phyloP scores from a whole-genome alignment of 1,140 invertebrate species.

The Oryzaephilus surinamensis region DNA sequence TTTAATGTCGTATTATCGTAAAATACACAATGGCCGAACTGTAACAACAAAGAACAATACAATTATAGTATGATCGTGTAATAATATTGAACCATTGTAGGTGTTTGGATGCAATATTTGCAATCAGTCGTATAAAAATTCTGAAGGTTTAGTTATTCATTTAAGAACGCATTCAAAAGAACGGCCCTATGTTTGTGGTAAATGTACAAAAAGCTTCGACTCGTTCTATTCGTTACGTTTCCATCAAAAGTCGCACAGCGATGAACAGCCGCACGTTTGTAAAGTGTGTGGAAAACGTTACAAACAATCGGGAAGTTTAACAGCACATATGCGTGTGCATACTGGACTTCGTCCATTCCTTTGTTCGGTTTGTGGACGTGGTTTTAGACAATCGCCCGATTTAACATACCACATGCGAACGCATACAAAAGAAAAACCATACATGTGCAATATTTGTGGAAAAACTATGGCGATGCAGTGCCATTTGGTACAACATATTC shows the following conservation, averaged over 20 bases:
- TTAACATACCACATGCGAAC: conserved; percentile 27
- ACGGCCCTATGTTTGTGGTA: conserved; percentile 37
- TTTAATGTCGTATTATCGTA: too few species aligned
- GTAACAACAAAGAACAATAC: too few species aligned
- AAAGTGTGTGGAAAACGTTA: conserved; percentile 52
- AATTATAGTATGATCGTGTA: too few species aligned
- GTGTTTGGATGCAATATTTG: conserved; percentile 19
- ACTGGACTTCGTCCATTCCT: conserved; percentile 24
- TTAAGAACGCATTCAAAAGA: conserved; percentile 20
- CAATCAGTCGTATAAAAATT: conserved; percentile 16
- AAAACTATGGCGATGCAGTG: conserved; percentile 27
- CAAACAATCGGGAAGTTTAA: conserved; percentile 22
- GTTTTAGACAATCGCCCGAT: conserved; percentile 28
- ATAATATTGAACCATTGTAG: conserved; percentile 7
- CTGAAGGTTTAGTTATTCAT: conserved; percentile 19
- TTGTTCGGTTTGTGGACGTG: conserved; percentile 24
- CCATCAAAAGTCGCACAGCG: conserved; percentile 57
- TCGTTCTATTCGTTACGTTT: conserved; percentile 49
- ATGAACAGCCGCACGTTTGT: conserved; percentile 49
- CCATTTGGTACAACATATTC: conserved; percentile 38
- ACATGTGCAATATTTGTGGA: conserved; percentile 25
- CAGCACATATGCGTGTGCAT: conserved; percentile 31
- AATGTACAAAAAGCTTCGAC: conserved; percentile 38
- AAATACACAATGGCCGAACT: too few species aligned
- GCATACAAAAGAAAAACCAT: conserved; percentile 29